Evolutionary conservation across 2,797 vertebrate species (phyloP), one percentile per base, ranked within the genome.

Genomic region (Columba guinea): DNA sequence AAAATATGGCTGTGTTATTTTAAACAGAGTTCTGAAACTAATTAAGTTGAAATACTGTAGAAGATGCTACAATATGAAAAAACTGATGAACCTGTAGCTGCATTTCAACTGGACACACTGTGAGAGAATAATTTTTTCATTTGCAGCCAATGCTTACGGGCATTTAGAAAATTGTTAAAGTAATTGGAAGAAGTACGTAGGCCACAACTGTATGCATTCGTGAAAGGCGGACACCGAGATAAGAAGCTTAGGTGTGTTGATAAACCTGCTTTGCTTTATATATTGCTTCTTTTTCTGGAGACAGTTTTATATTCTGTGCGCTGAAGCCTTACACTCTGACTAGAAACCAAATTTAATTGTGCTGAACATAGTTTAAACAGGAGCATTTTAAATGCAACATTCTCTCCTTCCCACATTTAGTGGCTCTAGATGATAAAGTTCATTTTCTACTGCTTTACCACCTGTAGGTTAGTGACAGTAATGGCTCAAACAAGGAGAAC

Each of bases 131-230:
- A 4, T 73, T 87, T 79, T 81, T 53, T 34, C 44, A 77, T 6
- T 0, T 60, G 74, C 35, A 92, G 39, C 13, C 20, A 81, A 24
- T 14, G 71, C 69, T 90, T 74, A 64, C 1, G 2, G 76, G 24
- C 59, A 84, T 87, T 93, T 74, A 77, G 58, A 91, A 95, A 91
- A 87, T 34, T 58, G 55, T 76, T 90, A n/a, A 76, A 93, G 56
- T 77, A 94, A 91, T 8, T 76, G 63, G 52, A 93, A 74, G 34
- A 91, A 84, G 73, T 88, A 93, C 90, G 26, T 71, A 84, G 24
- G 74, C 60, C 70, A 87, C 64, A 86, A 79, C n/a, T 62, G 22
- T 35, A 88, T 1, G 7, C 5, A 13, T 74, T 68, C 91, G 35
- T 73, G 62, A 90, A 95, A 89, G 52, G 74, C 22, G 2, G 27